phyloP scores from a whole-genome alignment of 1,140 invertebrate species.

The Condylostylus longicornis region DNA sequence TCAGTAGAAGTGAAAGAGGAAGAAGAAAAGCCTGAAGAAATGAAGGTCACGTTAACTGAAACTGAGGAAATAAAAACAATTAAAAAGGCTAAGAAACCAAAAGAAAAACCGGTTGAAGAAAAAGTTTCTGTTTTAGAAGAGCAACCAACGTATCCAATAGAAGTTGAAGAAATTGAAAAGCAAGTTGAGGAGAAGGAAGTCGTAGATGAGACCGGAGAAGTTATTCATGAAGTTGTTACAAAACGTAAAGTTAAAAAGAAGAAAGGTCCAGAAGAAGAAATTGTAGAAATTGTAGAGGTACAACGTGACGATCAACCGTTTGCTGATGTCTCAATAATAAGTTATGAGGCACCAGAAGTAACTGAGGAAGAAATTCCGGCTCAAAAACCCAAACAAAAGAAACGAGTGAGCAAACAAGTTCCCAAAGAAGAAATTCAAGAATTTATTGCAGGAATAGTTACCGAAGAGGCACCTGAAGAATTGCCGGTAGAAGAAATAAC shows the following conservation, averaged over 20 bases:
- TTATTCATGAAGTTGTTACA: constrained; percentile 30
- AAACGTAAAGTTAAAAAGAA: constrained; percentile 31
- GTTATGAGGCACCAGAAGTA: constrained; percentile 18
- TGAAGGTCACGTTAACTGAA: too few species aligned
- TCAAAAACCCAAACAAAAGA: constrained; percentile 17
- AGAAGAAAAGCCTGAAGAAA: too few species aligned
- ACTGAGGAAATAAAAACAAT: too few species aligned
- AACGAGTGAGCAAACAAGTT: not conserved
- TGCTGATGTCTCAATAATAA: constrained; percentile 25
- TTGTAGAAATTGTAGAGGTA: constrained; percentile 30
- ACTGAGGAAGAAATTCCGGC: constrained; percentile 9
- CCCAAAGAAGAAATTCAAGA: not conserved
- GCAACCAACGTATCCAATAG: too few species aligned
- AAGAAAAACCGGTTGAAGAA: too few species aligned
- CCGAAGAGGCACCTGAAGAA: constrained; percentile 14
- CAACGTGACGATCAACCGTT: constrained; percentile 28
- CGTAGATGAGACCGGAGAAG: constrained; percentile 18
- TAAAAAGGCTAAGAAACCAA: constrained; percentile 11
- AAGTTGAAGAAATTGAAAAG: too few species aligned
- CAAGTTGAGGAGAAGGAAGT: constrained; percentile 16
- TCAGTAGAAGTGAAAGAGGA: too few species aligned
- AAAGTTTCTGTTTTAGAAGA: too few species aligned
- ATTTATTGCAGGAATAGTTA: not conserved
- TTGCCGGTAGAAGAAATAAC: constrained; percentile 14
- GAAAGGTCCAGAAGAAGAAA: constrained; percentile 24